These are phyloP conservation scores for Alethe castanea DNA, from an alignment of 2,113 vertebrate genomes.

Conservation along the genomic window DNA sequence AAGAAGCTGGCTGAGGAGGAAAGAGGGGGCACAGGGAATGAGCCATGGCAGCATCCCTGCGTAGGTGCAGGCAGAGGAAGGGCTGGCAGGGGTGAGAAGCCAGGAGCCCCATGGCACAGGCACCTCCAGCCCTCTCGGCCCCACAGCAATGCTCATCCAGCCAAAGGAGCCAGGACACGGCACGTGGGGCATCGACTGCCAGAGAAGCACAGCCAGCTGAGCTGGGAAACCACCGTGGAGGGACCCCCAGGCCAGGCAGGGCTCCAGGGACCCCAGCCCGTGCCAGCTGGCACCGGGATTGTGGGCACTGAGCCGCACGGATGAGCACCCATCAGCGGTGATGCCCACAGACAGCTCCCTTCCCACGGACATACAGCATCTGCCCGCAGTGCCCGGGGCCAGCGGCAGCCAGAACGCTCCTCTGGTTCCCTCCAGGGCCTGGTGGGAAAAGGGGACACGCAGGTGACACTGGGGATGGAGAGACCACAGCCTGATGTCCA, in stretches of 20 bases:
- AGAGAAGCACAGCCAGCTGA: fast-evolving
- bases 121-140: background rate
- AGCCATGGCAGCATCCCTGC: background rate
- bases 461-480: fast-evolving
- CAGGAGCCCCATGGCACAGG: background rate
- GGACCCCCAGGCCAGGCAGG: background rate
- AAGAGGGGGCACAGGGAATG: background rate
- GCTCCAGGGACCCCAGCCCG: background rate
- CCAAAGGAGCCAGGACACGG: background rate
- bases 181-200: fast-evolving
- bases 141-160: fast-evolving
- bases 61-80: background rate
- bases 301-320: fast-evolving
- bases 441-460: background rate
- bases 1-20: background rate
- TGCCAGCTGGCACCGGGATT: background rate
- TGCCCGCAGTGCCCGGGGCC: background rate
- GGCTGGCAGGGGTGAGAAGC: background rate
- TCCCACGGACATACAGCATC: background rate
- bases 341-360: background rate
- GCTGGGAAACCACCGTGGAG: fast-evolving
- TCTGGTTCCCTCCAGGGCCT: background rate
- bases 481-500: background rate
- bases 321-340: background rate
- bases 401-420: fast-evolving